phyloP scores from a whole-genome alignment of 64 coral and sea anemone species.

The Acropora yongei region DNA sequence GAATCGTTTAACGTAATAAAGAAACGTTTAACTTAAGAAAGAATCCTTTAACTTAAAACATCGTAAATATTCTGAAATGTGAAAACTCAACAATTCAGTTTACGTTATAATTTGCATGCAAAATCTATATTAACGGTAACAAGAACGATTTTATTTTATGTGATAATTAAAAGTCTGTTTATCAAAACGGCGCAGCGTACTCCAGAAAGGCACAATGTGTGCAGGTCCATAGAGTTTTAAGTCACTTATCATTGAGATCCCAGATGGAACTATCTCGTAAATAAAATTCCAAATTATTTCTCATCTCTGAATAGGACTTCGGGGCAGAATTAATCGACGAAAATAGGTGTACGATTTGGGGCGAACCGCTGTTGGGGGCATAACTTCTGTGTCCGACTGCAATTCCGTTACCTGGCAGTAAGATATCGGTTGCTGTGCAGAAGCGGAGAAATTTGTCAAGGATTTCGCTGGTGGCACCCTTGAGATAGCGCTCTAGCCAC shows the following conservation, averaged over 20 bases:
- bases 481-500: constrained; percentile 68
- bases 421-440: constrained; percentile 52
- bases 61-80: not conserved
- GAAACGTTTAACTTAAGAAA: not conserved
- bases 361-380: constrained; percentile 4
- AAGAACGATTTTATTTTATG: not conserved
- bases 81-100: not conserved
- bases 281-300: constrained; percentile 38
- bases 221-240: not conserved
- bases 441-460: constrained; percentile 53
- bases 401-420: not conserved
- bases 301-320: not conserved
- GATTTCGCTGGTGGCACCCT: constrained; percentile 2
- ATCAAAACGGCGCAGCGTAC: not conserved
- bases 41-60: too few species aligned
- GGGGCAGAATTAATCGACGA: constrained; percentile 2
- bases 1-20: too few species aligned
- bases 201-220: not conserved
- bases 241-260: constrained; percentile 41
- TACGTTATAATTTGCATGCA: not conserved
- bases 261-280: not conserved
- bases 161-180: not conserved
- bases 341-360: constrained; percentile 54
- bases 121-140: not conserved
- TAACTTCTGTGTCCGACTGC: constrained; percentile 16